A percentile compares a stretch with the other conserved stretches of the same genome.
Evolutionary conservation across 2,797 vertebrate species (phyloP).

Genomic region (Ara ararauna): DNA sequence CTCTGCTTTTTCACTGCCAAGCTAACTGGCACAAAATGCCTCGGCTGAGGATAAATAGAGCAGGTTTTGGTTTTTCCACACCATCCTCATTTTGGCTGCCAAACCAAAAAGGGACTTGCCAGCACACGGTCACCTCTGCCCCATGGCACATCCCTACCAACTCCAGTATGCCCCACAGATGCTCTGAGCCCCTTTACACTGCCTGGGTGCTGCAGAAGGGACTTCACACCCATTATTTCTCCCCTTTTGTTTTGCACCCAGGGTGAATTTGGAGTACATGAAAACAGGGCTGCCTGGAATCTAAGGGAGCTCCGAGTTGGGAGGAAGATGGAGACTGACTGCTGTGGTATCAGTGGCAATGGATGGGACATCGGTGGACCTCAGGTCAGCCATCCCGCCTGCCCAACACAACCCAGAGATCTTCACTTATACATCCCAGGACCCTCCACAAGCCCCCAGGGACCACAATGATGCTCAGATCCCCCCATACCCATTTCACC

Average conservation of each 20-base stretch:
- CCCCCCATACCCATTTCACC: rapidly evolving
- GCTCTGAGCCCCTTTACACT: not conserved
- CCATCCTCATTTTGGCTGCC: not conserved
- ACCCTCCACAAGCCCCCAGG: rapidly evolving
- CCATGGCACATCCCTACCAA: not conserved
- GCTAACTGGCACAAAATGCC: rapidly evolving
- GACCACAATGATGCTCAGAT: rapidly evolving
- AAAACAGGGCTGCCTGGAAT: not conserved
- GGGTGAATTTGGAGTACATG: not conserved
- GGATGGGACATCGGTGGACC: not conserved
- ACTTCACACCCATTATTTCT: rapidly evolving
- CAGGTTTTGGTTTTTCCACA: not conserved
- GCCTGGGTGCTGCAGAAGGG: not conserved
- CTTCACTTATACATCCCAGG: not conserved
- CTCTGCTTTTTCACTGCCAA: not conserved
- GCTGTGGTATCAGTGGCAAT: rapidly evolving
- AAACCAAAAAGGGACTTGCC: rapidly evolving
- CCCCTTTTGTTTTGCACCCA: not conserved
- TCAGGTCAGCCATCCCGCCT: not conserved
- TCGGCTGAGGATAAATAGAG: not conserved
- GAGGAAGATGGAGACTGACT: rapidly evolving
- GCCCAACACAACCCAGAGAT: not conserved
- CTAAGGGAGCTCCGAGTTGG: rapidly evolving
- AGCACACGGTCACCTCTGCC: not conserved
- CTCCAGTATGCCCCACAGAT: rapidly evolving